phyloP scores from a whole-genome alignment of 92 coral and sea anemone genomes.

The Porites lobata region DNA sequence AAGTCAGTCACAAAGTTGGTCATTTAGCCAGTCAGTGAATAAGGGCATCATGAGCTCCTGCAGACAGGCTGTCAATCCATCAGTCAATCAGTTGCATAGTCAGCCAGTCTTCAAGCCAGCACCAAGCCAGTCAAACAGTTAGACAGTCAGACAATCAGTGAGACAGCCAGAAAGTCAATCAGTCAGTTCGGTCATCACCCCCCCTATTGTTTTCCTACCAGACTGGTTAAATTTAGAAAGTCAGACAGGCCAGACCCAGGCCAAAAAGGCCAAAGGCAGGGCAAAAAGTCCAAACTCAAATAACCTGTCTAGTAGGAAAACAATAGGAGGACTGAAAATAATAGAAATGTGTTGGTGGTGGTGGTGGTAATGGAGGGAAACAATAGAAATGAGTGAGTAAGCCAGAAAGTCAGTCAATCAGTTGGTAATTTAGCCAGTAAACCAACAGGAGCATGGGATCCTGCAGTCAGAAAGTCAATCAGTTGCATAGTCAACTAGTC shows the following conservation, averaged over 20 bases:
- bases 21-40: neutral
- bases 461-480: neutral
- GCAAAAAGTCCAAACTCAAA: no score
- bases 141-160: neutral
- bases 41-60: no score
- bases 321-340: no score
- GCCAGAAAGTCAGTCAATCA: conserved; percentile 3
- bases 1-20: neutral
- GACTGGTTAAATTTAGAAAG: no score
- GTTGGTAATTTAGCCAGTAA: neutral
- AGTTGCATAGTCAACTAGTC: neutral
- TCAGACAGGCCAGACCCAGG: no score
- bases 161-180: neutral
- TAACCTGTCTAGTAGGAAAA: no score
- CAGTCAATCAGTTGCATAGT: neutral
- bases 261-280: no score
- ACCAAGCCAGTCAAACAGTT: neutral
- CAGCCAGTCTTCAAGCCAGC: neutral
- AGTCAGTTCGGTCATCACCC: neutral
- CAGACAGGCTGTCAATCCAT: neutral
- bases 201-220: no score
- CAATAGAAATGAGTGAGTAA: neutral
- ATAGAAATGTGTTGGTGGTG: no score
- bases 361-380: no score
- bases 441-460: neutral